These are phyloP conservation scores for Harpagoxenus sublaevis DNA, from an alignment of 2,888 invertebrate species.

Conservation along the genomic window DNA sequence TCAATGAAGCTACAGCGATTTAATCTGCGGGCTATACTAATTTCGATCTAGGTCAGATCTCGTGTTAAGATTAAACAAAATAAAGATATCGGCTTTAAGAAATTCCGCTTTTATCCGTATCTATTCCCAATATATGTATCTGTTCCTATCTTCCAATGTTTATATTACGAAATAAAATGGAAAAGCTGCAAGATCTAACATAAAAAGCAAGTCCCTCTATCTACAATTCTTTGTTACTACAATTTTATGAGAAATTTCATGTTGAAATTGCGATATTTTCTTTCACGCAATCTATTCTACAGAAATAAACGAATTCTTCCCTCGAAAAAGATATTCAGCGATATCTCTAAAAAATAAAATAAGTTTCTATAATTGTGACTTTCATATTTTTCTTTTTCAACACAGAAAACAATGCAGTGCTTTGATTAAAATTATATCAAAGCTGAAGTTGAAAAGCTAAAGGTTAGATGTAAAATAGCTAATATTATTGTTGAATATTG, in stretches of 20 bases:
- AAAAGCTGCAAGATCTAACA: not conserved
- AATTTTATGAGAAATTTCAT: not conserved
- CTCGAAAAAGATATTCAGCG: not conserved
- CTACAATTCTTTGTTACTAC: not conserved
- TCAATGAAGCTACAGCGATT: conserved; percentile 13
- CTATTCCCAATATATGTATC: not conserved
- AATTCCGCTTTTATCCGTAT: not conserved
- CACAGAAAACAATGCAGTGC: not conserved
- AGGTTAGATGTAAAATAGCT: not conserved
- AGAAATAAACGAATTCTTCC: not conserved
- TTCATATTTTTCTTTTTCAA: conserved; percentile 10
- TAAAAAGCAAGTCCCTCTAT: conserved; percentile 8
- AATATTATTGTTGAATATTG: not conserved
- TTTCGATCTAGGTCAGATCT: not conserved
- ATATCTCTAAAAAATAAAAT: not conserved
- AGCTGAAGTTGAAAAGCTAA: not conserved
- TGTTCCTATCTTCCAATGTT: conserved; percentile 1
- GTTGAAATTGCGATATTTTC: not conserved
- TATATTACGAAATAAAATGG: conserved; percentile 22
- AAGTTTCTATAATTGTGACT: conserved; percentile 2
- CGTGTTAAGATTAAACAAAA: conserved; percentile 13
- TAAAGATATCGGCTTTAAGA: conserved; percentile 14
- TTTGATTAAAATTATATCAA: not conserved
- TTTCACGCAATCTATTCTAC: conserved; percentile 8
- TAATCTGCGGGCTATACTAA: not conserved